Evolutionary conservation across 2,797 vertebrate genomes (phyloP).

Genomic region (Meriones psammophilus): DNA sequence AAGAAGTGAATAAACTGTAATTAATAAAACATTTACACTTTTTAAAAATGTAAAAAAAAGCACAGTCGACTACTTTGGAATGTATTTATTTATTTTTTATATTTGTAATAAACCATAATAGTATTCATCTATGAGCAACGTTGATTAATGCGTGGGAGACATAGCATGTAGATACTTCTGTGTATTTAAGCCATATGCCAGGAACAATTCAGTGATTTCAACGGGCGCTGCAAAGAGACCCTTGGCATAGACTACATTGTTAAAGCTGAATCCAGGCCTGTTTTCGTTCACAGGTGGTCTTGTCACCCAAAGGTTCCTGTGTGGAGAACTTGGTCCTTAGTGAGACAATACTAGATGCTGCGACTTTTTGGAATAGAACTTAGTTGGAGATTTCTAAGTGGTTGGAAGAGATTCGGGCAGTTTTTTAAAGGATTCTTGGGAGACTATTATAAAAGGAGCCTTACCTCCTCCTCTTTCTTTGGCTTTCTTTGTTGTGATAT

Average conservation of each 20-base stretch:
- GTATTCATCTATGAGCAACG: neutral
- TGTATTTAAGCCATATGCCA: neutral
- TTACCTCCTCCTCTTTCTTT: neutral
- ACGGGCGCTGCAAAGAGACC: neutral
- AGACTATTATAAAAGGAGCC: neutral
- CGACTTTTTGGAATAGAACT: neutral
- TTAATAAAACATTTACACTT: no score
- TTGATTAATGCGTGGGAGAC: neutral
- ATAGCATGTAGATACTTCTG: neutral
- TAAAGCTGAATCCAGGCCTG: neutral
- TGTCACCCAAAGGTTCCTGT: neutral
- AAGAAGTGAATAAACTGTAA: no score
- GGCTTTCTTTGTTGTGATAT: neutral
- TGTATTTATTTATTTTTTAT: conserved; percentile 1
- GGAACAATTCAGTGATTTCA: neutral
- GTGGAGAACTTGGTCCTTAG: neutral
- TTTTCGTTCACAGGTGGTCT: neutral
- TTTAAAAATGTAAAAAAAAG: no score
- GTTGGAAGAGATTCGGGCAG: neutral
- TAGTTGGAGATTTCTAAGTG: neutral
- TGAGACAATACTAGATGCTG: neutral
- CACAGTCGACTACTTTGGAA: neutral
- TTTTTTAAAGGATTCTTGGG: neutral
- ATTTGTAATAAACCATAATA: conserved; percentile 4
- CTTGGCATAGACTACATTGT: neutral